Base-by-base conservation (phyloP, 92 coral and sea anemone genomes). In the Zoanthus solanderi region DNA sequence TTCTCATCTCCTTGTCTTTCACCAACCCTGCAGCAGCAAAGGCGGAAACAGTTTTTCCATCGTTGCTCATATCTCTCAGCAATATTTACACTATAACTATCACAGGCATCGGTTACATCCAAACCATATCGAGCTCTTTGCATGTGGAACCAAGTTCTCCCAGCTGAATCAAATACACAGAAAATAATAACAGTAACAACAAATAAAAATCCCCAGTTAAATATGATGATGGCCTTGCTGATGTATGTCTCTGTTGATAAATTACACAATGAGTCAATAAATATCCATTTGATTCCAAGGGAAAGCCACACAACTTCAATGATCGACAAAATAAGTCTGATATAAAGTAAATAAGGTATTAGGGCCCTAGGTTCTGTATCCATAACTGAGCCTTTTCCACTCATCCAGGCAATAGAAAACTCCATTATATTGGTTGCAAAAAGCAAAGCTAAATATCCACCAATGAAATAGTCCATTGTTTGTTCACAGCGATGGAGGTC, bases 341-440 rank as follows among this genome's bases (percentile, higher is more conserved):
- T 94, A 15, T 97, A 97, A 0, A 97, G 91, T 16, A 97, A 90
- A 2, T 94, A 90, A 6, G 99, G 99, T 34, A 97, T 95, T 28
- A 93, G 92, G 67, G 89, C 91, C 5, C 99, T 88, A 5, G 98
- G 99, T 57, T 96, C 96, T 16, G 95, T 96, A 56, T 97, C 99
- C 96, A 92, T 97, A 45, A 97, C 91, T 2, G 99, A 92, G 8
- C 99, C 98, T 72, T 95, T 94, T 47, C 95, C 96, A 72, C 99
- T 97, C 94, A 97, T 91, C 99, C 98, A 97, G 5, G 99, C 96
- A 13, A 97, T 71, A 4, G 96, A 91, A 56, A 97, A 79, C 60
- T 97, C 99, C 95, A 97, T 93, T 61, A 97, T 89, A 85, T 95
- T 95, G 4, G 99, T 93, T 8, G 99, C 99, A 90, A 97, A 97